Percentiles rank a stretch among this genome's conserved stretches.
These are phyloP conservation scores for Cryptocephalus primarius DNA, from an alignment of 2,888 invertebrate genomes.

Conservation along the genomic window DNA sequence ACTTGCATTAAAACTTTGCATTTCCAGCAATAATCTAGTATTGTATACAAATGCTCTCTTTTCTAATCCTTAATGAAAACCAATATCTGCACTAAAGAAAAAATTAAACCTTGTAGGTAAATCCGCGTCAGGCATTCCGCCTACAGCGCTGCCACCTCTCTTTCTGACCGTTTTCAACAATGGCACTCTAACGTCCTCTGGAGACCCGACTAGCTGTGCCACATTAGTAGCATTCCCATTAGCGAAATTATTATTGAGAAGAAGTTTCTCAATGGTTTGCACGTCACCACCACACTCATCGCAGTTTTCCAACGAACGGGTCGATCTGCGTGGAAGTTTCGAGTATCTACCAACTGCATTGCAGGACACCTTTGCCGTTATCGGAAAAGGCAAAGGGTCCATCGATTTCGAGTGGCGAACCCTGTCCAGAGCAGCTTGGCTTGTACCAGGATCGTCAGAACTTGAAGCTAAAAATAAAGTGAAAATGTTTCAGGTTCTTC, in stretches of 20 bases:
- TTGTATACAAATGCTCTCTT: too few species aligned
- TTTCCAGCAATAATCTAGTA: too few species aligned
- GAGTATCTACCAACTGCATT: slow-evolving; percentile 17
- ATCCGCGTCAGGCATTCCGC: slow-evolving; percentile 32
- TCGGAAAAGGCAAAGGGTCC: slow-evolving; percentile 47
- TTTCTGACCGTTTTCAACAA: slow-evolving; percentile 31
- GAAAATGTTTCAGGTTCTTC: not conserved
- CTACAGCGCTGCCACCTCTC: slow-evolving; percentile 27
- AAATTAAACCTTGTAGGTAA: slow-evolving; percentile 20
- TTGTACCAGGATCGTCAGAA: slow-evolving; percentile 41
- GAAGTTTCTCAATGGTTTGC: slow-evolving; percentile 35
- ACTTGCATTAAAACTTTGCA: too few species aligned
- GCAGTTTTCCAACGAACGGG: slow-evolving; percentile 41
- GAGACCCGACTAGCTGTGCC: slow-evolving; percentile 2
- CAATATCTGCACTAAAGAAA: not conserved
- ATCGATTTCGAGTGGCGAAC: slow-evolving; percentile 54
- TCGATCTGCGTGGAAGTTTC: slow-evolving; percentile 24
- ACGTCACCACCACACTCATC: slow-evolving; percentile 34
- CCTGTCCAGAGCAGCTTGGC: slow-evolving; percentile 28
- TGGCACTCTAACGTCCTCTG: slow-evolving; percentile 38
- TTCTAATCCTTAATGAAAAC: too few species aligned
- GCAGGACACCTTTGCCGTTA: slow-evolving; percentile 12
- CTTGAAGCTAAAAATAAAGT: slow-evolving; percentile 41
- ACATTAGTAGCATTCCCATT: slow-evolving; percentile 41
- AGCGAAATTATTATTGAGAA: slow-evolving; percentile 41